Conservation (phyloP, 2,797 vertebrate genomes). For the Rhinichthys osculus region DNA sequence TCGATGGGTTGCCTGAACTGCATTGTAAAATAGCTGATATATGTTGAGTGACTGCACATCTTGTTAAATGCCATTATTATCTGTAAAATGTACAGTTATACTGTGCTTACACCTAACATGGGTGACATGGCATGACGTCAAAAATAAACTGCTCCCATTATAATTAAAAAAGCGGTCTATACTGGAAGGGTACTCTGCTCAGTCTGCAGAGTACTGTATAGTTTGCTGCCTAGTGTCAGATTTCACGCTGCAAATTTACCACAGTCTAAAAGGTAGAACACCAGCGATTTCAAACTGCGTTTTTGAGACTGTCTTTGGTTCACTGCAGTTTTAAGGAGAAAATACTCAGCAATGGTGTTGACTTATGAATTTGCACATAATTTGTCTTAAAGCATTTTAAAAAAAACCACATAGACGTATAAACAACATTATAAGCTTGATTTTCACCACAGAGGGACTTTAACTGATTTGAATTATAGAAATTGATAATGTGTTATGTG, state of each 20-base stretch:
- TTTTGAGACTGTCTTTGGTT: too few species aligned
- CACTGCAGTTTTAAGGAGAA: too few species aligned
- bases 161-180: neutral
- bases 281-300: too few species aligned
- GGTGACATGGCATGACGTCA: neutral
- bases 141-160: neutral
- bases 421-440: too few species aligned
- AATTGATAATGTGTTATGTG: too few species aligned
- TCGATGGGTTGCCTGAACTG: neutral
- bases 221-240: neutral
- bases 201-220: conserved; percentile 5
- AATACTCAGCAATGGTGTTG: too few species aligned
- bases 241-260: conserved; percentile 10
- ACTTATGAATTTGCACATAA: too few species aligned
- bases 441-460: too few species aligned
- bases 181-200: neutral
- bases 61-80: neutral
- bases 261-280: neutral
- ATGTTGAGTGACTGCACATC: neutral
- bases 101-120: neutral
- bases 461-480: too few species aligned
- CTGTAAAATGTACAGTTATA: neutral
- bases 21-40: neutral
- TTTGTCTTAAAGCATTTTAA: too few species aligned
- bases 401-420: too few species aligned